Base-by-base conservation (phyloP, 2,888 invertebrate genomes). In the Noctua pronuba region DNA sequence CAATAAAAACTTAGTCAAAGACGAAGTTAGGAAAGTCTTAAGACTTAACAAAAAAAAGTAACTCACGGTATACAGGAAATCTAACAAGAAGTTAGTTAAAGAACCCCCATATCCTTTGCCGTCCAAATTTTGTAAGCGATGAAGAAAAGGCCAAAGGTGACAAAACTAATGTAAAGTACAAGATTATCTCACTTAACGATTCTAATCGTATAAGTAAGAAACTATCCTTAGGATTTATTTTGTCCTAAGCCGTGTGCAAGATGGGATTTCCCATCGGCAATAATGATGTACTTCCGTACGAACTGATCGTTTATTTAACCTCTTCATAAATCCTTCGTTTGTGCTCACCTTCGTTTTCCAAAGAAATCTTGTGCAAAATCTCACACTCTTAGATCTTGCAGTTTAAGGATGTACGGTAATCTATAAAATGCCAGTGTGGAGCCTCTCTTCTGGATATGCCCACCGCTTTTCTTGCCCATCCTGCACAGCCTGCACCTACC, bases 141-240 rank as follows among this genome's bases (percentile, higher is more conserved):
- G 60, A 24, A 58, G 6, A 18, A 28, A 72, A 70, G 18, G 16
- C 28, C 28, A 49, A 58, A 65, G n/a, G 55, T 46, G 10, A 62
- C 24, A 46, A 69, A 85, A 73, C 66, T 65, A 67, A 77, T 60
- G 58, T 64, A 66, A 79, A 74, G 49, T 73, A 24, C 31, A 60
- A 16, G 60, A 71, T 86, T 11, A 84, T 69, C 65, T 65, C 31
- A 52, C 65, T 86, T 79, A 74, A 71, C 70, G 75, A 79, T 84
- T 84, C 71, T 70, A 73, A 82, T 73, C 46, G 35, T 35, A 21
- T 64, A 62, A 72, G 65, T 80, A 68, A 38, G 44, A n/a, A 75
- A 67, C 65, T 69, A 60, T 3, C 35, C 41, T 49, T 44, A 10
- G 21, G 31, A 66, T 70, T 69, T 55, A 66, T 70, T 69, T 55